Percentiles rank a stretch among this genome's conserved stretches.
phyloP scores from a whole-genome alignment of 2,797 vertebrate genomes.

The Eleutherodactylus coqui region DNA sequence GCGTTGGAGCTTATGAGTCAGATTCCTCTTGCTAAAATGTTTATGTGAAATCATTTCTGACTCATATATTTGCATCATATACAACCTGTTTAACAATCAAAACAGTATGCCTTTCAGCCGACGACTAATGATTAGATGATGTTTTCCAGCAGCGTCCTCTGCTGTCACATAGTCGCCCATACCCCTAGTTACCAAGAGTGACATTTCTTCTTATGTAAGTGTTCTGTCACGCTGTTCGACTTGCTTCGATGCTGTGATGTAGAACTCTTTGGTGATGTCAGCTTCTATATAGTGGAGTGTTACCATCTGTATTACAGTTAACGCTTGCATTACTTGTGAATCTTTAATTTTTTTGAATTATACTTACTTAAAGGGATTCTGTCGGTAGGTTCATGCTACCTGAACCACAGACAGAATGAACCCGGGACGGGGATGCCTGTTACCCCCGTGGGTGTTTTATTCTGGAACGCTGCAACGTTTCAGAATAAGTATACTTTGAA shows the following conservation, averaged over 20 bases:
- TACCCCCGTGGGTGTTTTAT: too few species aligned
- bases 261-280: conserved; percentile 32
- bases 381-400: too few species aligned
- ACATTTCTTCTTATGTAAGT: conserved; percentile 16
- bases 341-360: too few species aligned
- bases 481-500: too few species aligned
- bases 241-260: conserved; percentile 58
- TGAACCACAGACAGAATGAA: too few species aligned
- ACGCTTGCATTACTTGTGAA: neutral
- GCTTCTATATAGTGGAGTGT: neutral
- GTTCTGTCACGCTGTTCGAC: conserved; percentile 23
- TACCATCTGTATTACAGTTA: neutral
- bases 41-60: conserved; percentile 84
- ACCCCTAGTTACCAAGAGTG: conserved; percentile 62
- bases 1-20: conserved; percentile 83
- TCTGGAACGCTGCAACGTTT: too few species aligned
- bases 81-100: conserved; percentile 82
- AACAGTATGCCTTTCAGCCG: conserved; percentile 78
- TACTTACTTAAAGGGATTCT: too few species aligned
- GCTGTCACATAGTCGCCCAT: conserved; percentile 67
- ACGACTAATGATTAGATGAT: conserved; percentile 76
- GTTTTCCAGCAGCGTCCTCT: conserved; percentile 78
- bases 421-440: too few species aligned
- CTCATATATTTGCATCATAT: conserved; percentile 82
- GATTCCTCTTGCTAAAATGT: conserved; percentile 80